These are phyloP conservation scores for Pterocles gutturalis DNA, from an alignment of 2,113 vertebrate species.

Conservation along the genomic window DNA sequence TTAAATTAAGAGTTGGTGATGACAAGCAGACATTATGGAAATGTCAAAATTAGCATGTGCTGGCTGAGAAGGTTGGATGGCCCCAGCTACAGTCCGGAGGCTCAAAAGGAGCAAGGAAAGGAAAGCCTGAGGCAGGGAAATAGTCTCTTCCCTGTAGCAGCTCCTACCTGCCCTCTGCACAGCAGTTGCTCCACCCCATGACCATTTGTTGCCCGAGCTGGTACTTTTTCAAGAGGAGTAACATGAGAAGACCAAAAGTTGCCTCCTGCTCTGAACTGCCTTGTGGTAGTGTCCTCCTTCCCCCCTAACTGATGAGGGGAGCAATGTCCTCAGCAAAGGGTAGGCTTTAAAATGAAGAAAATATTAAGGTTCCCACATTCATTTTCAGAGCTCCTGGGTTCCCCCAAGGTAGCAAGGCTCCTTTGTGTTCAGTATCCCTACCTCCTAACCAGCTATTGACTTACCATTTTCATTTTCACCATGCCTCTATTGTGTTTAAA, in stretches of 20 bases:
- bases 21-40: conserved; percentile 66
- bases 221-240: background rate
- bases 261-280: background rate
- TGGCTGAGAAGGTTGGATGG: background rate
- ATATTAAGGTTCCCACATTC: background rate
- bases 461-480: background rate
- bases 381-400: background rate
- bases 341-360: background rate
- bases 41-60: conserved; percentile 77
- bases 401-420: background rate
- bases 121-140: background rate
- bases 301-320: background rate
- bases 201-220: background rate
- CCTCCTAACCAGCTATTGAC: background rate
- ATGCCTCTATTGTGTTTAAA: background rate
- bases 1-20: conserved; percentile 66
- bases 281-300: background rate
- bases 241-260: background rate
- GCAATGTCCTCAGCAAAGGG: rapidly evolving
- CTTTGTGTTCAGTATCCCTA: background rate
- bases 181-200: background rate
- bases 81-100: background rate
- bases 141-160: background rate
- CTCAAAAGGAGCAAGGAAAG: background rate
- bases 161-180: background rate